These are phyloP conservation scores for Aphrophora alni DNA, from an alignment of 2,888 invertebrate genomes.

Conservation along the genomic window DNA sequence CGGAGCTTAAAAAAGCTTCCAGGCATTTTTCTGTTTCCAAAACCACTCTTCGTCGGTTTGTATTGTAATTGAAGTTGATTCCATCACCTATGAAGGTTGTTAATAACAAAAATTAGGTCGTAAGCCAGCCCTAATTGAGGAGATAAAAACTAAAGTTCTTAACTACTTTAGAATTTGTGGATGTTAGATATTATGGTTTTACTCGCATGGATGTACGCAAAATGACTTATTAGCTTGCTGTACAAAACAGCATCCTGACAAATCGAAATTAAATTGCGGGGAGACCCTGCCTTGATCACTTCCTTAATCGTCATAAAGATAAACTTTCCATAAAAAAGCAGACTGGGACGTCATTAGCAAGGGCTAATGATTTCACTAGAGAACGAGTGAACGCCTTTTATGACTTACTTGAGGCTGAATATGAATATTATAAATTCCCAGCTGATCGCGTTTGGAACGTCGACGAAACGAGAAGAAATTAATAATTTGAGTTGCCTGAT, in stretches of 20 bases:
- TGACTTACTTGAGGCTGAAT: background rate
- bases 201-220: background rate
- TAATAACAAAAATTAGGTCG: background rate
- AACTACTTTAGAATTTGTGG: no score
- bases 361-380: background rate
- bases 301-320: background rate
- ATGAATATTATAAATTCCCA: background rate
- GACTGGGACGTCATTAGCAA: conserved; percentile 1
- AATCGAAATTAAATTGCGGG: background rate
- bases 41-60: no score
- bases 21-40: no score
- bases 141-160: background rate
- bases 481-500: no score
- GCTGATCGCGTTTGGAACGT: background rate
- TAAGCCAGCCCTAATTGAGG: background rate
- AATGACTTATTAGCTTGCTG: background rate
- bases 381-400: background rate
- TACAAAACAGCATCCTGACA: background rate
- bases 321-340: background rate
- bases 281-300: background rate
- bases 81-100: background rate
- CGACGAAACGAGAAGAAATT: no score
- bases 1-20: no score
- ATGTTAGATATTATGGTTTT: no score
- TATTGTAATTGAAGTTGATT: no score